Evolutionary conservation across 92 coral and sea anemone species (phyloP).

Genomic region (Epizoanthus illoricatus): DNA sequence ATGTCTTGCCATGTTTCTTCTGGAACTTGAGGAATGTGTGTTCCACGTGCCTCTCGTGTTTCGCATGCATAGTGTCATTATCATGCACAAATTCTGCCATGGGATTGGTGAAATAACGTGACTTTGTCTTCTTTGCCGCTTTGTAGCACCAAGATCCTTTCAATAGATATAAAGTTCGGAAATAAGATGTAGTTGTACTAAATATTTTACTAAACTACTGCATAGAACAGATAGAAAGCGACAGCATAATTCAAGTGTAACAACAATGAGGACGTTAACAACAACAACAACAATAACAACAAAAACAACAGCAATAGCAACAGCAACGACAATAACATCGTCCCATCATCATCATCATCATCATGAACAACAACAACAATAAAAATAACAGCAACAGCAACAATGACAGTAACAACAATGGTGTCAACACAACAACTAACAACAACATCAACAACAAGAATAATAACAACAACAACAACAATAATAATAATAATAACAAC

Average conservation of each 20-base stretch:
- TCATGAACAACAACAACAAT: no score
- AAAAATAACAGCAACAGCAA: no score
- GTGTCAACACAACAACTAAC: no score
- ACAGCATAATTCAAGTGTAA: neutral
- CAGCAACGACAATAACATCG: no score
- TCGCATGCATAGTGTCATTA: slow-evolving; percentile 31
- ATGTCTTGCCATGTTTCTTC: slow-evolving; percentile 47
- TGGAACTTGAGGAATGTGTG: slow-evolving; percentile 31
- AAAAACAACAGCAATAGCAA: no score
- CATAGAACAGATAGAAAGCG: neutral
- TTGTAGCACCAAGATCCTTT: slow-evolving; percentile 52
- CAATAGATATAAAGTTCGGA: neutral
- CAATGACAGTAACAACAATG: no score
- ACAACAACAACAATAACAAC: no score
- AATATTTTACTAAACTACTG: neutral
- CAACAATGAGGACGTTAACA: no score
- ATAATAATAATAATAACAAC: no score
- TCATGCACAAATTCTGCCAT: slow-evolving; percentile 56
- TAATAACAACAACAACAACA: no score
- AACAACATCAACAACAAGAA: no score
- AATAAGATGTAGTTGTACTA: neutral
- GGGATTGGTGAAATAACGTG: slow-evolving; percentile 54
- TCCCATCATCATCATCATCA: no score
- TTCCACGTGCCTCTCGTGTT: slow-evolving; percentile 45
- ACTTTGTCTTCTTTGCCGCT: slow-evolving; percentile 24